Percentiles rank a stretch among this genome's conserved stretches.
Evolutionary conservation across 2,888 invertebrate species (phyloP).

Genomic region (Catocala sponsa): DNA sequence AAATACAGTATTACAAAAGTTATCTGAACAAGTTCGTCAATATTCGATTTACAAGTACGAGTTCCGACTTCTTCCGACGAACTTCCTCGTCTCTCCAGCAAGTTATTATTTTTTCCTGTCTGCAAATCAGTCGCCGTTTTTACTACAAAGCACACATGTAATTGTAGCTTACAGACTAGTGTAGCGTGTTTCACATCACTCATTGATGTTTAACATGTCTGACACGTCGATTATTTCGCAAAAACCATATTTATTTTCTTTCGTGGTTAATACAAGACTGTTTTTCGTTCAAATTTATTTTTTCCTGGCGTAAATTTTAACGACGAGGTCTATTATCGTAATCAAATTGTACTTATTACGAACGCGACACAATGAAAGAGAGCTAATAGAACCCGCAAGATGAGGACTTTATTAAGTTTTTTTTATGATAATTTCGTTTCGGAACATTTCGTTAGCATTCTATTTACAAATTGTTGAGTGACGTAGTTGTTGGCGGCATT

Average conservation of each 20-base stretch:
- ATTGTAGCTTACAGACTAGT: conserved; percentile 11
- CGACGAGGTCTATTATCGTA: conserved; percentile 27
- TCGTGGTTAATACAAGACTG: conserved; percentile 8
- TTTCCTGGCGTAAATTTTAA: conserved; percentile 29
- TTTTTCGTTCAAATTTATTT: conserved; percentile 41
- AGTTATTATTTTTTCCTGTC: conserved; percentile 15
- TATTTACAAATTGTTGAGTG: conserved; percentile 4
- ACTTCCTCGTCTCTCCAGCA: conserved; percentile 23
- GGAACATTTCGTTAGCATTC: conserved; percentile 6
- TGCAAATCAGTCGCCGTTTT: conserved; percentile 9
- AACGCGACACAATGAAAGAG: conserved; percentile 15
- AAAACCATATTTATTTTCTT: conserved; percentile 17
- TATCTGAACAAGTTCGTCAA: conserved; percentile 10
- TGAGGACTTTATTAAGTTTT: conserved; percentile 21
- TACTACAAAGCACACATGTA: neutral
- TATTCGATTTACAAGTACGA: conserved; percentile 30
- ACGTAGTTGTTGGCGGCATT: neutral
- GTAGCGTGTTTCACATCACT: conserved; percentile 18
- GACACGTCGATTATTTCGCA: conserved; percentile 29
- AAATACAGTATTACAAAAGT: too few relatives aligned
- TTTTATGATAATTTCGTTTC: conserved; percentile 18
- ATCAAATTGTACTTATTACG: conserved; percentile 33
- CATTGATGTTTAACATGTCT: conserved; percentile 11
- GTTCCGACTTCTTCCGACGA: conserved; percentile 33
- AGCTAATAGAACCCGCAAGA: conserved; percentile 16